phyloP scores from a whole-genome alignment of 37 sponge, comb jelly and placozoan genomes.

The Halisarca cf. caerulea region DNA sequence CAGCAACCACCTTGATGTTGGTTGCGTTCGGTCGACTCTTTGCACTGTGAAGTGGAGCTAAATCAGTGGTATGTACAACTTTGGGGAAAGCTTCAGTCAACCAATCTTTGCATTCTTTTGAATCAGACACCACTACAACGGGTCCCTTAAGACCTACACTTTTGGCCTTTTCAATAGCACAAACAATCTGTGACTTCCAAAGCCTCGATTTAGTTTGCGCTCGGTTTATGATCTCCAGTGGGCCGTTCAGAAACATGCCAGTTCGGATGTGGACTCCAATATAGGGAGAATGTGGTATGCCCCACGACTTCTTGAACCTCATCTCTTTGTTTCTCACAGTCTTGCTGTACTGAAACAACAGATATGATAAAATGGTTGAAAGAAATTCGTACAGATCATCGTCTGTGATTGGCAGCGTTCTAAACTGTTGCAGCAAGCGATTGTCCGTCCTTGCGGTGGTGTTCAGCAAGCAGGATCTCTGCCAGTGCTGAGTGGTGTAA shows the following conservation, averaged over 20 bases:
- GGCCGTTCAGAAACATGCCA: neutral
- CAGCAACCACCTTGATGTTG: neutral
- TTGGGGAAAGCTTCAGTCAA: neutral
- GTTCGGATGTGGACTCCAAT: neutral
- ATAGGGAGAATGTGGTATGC: neutral
- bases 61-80: neutral
- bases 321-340: neutral
- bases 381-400: neutral
- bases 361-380: neutral
- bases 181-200: neutral
- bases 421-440: neutral
- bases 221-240: no score
- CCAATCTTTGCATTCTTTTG: slow-evolving; percentile 2
- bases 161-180: neutral
- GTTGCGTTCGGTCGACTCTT: neutral
- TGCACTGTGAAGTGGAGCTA: neutral
- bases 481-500: neutral
- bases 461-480: neutral
- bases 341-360: neutral
- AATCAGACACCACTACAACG: neutral
- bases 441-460: neutral
- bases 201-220: neutral
- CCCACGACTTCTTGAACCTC: neutral
- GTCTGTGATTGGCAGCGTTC: neutral
- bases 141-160: neutral